phyloP scores from a whole-genome alignment of 2,797 vertebrate species.

The Gastrophryne carolinensis region DNA sequence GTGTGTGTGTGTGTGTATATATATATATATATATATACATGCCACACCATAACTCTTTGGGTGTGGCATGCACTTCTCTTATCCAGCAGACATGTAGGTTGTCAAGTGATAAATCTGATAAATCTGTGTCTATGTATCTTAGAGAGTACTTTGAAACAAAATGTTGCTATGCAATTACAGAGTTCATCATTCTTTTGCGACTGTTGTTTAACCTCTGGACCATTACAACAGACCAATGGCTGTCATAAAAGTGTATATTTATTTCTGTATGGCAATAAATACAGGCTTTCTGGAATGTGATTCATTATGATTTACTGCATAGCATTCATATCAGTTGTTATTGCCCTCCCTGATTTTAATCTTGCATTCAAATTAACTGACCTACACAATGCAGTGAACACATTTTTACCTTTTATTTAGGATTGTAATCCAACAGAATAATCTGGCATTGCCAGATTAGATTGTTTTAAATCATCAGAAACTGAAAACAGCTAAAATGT shows the following conservation, averaged over 20 bases:
- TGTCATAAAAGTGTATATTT: constrained; percentile 31
- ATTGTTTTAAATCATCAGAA: too few relatives aligned
- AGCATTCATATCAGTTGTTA: neutral
- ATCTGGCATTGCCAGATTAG: too few relatives aligned
- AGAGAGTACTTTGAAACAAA: neutral
- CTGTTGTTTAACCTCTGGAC: constrained; percentile 17
- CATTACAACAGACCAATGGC: neutral
- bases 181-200: neutral
- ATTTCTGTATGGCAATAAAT: constrained; percentile 28
- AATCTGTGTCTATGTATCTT: neutral
- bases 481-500: too few relatives aligned
- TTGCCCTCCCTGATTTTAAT: constrained; percentile 32
- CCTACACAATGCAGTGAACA: neutral
- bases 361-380: neutral
- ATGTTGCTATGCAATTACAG: neutral
- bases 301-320: neutral
- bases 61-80: neutral
- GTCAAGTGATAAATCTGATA: neutral
- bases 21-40: too few relatives aligned
- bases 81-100: neutral
- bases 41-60: neutral
- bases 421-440: too few relatives aligned
- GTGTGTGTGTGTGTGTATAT: too few relatives aligned
- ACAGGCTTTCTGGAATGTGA: constrained; percentile 19
- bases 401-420: too few relatives aligned